Evolutionary conservation across 2,888 invertebrate genomes (phyloP).

Genomic region (Erebia palarica): DNA sequence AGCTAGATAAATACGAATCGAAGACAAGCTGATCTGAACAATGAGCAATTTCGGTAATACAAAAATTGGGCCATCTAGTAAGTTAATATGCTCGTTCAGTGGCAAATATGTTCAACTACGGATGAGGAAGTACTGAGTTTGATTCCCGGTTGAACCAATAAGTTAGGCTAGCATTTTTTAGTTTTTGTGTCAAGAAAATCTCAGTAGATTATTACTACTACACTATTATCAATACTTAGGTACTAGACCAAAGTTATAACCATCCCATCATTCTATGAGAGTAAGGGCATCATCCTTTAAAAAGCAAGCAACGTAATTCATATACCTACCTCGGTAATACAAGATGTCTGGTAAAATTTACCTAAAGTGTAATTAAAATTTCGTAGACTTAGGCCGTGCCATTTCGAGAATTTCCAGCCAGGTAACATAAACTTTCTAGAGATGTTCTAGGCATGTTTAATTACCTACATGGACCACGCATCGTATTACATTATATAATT

Average conservation of each 20-base stretch:
- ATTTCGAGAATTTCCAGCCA: not conserved
- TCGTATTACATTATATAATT: not conserved
- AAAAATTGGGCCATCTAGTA: slow-evolving; percentile 16
- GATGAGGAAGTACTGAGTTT: too few relatives aligned
- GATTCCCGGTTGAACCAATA: too few relatives aligned
- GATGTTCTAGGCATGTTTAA: slow-evolving; percentile 12
- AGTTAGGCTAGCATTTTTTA: too few relatives aligned
- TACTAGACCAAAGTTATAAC: too few relatives aligned
- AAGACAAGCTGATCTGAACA: slow-evolving; percentile 31
- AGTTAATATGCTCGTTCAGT: slow-evolving; percentile 5
- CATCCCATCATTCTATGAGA: too few relatives aligned
- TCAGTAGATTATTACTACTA: too few relatives aligned
- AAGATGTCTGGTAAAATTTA: slow-evolving; percentile 6
- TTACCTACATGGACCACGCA: slow-evolving; percentile 5
- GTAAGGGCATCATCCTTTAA: not conserved
- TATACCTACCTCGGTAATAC: not conserved
- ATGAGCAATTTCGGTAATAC: slow-evolving; percentile 31
- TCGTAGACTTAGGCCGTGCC: not conserved
- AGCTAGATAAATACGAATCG: slow-evolving; percentile 29
- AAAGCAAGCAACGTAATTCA: not conserved
- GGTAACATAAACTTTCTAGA: slow-evolving; percentile 1
- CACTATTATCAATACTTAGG: too few relatives aligned
- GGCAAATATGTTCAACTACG: too few relatives aligned
- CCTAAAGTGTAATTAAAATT: slow-evolving; percentile 7
- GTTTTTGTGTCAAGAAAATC: too few relatives aligned